Evolutionary conservation across 2,888 invertebrate species (phyloP).

Genomic region (Synergus laeviventris): DNA sequence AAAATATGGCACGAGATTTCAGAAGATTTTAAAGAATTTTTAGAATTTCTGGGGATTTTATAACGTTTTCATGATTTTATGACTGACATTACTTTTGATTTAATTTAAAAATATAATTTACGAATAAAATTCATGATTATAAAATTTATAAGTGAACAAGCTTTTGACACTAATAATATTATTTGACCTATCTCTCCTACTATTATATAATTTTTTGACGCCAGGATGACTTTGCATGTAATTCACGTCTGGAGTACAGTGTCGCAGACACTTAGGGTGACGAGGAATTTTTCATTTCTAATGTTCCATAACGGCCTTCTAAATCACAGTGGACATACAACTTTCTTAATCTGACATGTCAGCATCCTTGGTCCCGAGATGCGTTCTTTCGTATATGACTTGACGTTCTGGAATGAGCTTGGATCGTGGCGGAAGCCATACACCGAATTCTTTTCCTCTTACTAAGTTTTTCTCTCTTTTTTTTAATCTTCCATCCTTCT

Average conservation of each 20-base stretch:
- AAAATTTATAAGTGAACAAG: no score
- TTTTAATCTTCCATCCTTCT: constrained; percentile 32
- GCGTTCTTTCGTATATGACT: constrained; percentile 42
- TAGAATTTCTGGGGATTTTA: no score
- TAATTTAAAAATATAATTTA: no score
- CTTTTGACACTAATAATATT: neutral
- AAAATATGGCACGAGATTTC: no score
- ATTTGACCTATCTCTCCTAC: neutral
- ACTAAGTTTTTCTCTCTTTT: constrained; percentile 36
- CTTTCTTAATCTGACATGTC: constrained; percentile 12
- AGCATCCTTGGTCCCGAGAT: constrained; percentile 17
- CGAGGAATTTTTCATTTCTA: constrained; percentile 27
- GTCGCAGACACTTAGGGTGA: neutral
- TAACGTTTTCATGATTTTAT: no score
- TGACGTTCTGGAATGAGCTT: constrained; percentile 36
- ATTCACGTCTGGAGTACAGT: neutral
- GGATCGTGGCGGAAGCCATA: constrained; percentile 18
- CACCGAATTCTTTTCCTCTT: constrained; percentile 47
- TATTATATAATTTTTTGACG: neutral
- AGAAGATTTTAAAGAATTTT: no score
- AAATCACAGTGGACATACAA: neutral
- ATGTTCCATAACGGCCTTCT: neutral
- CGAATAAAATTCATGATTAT: no score
- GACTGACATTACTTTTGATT: no score
- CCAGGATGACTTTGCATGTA: neutral